Conservation (phyloP, 2,113 vertebrate genomes). For the Nansenia antarctica region DNA sequence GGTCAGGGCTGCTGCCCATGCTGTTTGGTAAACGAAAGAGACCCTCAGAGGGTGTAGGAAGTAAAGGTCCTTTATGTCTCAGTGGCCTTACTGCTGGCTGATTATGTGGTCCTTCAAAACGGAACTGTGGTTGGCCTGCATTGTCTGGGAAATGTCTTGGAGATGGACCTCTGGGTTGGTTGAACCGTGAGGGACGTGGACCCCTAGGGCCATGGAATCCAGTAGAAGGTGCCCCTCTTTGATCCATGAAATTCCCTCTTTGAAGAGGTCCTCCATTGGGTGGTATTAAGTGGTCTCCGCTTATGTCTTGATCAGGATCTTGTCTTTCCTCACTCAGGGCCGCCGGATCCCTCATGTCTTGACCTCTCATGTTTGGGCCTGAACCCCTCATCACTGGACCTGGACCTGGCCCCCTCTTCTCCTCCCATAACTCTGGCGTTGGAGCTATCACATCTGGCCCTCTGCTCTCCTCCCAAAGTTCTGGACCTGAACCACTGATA, state of each 20-base stretch:
- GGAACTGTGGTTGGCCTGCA: constrained; percentile 59
- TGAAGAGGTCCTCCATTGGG: constrained; percentile 63
- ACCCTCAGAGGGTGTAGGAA: constrained; percentile 82
- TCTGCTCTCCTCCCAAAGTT: too few species aligned
- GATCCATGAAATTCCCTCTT: constrained; percentile 73
- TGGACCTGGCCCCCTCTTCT: not conserved
- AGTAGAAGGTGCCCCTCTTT: constrained; percentile 62
- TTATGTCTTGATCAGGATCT: not conserved
- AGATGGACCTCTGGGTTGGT: constrained; percentile 57
- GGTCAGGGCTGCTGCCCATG: constrained; percentile 66
- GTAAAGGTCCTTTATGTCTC: constrained; percentile 77
- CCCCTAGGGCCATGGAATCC: constrained; percentile 71
- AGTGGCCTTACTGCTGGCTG: constrained; percentile 66
- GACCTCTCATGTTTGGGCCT: not conserved
- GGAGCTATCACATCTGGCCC: too few species aligned
- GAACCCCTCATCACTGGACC: not conserved
- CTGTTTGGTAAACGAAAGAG: constrained; percentile 53
- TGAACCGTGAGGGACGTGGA: constrained; percentile 63
- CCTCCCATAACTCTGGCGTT: not conserved
- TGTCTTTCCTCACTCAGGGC: not conserved
- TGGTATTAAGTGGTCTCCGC: constrained; percentile 20
- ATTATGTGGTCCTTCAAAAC: constrained; percentile 68
- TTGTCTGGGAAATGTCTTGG: constrained; percentile 60
- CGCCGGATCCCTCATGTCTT: not conserved
- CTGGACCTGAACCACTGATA: not conserved